phyloP scores from a whole-genome alignment of 1,140 invertebrate species.

The Apis cerana region DNA sequence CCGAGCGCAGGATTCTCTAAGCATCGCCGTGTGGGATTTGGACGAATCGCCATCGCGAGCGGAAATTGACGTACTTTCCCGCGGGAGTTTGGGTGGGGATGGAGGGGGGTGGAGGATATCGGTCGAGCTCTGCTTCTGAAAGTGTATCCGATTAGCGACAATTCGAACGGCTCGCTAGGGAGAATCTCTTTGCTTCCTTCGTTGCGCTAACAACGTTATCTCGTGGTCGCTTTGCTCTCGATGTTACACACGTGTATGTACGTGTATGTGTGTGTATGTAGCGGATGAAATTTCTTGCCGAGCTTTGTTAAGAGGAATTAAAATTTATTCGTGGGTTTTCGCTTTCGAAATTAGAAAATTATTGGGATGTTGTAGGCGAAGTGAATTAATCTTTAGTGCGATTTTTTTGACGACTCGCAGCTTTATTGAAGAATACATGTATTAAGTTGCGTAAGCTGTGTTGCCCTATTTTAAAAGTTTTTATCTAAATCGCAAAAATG shows the following conservation, averaged over 20 bases:
- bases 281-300: neutral
- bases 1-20: constrained; percentile 4
- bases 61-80: constrained; percentile 56
- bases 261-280: neutral
- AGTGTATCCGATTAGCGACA: constrained; percentile 55
- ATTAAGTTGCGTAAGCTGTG: no score
- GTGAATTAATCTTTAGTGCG: no score
- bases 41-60: constrained; percentile 38
- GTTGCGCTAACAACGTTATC: constrained; percentile 25
- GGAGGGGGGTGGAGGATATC: constrained; percentile 32
- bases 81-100: constrained; percentile 25
- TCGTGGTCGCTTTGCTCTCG: neutral
- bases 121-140: constrained; percentile 3
- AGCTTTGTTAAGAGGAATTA: neutral
- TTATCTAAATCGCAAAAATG: no score
- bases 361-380: no score
- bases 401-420: no score
- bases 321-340: neutral
- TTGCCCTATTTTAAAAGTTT: no score
- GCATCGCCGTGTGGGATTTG: constrained; percentile 27
- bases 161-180: constrained; percentile 27
- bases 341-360: neutral
- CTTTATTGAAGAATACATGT: no score
- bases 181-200: constrained; percentile 22
- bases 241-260: neutral